Base-by-base conservation (phyloP, 2,888 invertebrate genomes). In the Sarcophaga variegata region DNA sequence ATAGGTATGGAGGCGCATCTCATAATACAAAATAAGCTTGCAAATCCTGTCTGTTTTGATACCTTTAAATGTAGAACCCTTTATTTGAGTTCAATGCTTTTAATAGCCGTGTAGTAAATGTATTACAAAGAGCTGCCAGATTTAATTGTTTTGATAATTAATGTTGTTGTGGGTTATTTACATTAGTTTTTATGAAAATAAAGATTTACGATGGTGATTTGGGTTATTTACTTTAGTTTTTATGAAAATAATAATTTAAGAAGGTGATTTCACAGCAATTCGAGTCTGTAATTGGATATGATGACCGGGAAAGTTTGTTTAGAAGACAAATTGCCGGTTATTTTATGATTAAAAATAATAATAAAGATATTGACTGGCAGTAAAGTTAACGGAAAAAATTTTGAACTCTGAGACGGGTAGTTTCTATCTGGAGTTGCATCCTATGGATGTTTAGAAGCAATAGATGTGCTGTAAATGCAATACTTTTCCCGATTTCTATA, bases 131-230 rank as follows among this genome's bases (percentile, higher is more conserved):
- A 54, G 54, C 47, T 70, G 54, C 70, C 70, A 70, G 47, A 69
- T 69, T 69, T 69, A 47, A 10, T 66, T 66, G 27, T 37, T 17
- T 1, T 14, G 20, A 2, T 47, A 69, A 69, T 69, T 69, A 70
- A 70, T 54, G 54, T 70, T 22, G 47, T 54, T 20, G 4, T 12
- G 47, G 12, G 47, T 69, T 69, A 27, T 66, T 64, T 25, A 25
- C 0, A 27, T 66, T 45, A 17, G 66, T 14, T 66, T n/a, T 69
- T 37, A 8, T 37, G 37, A 37, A 37, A 37, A 2, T 2, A 25
- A 3, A 1, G 22, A 22, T 22, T 69, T 47, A 69, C 8, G 66
- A 14, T 0, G 4, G 25, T 14, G 27, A 4, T 11, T 4, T 1
- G 47, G 12, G 47, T 69, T 69, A 27, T 66, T 64, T 25, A 25